Base-by-base conservation (phyloP, 2,113 vertebrate genomes). In the Heliornis fulica region DNA sequence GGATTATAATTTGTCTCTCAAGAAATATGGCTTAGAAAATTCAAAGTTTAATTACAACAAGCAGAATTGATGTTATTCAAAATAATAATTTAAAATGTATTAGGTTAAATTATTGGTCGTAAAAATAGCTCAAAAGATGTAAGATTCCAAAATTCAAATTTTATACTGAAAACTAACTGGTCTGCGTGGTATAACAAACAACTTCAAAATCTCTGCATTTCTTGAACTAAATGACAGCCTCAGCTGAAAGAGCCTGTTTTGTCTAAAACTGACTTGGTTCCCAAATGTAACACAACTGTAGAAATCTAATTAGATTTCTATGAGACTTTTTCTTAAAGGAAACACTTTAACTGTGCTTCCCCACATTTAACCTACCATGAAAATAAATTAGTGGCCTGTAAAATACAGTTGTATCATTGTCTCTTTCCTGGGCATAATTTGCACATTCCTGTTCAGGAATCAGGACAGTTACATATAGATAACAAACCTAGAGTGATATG, bases 331-430 rank as follows among this genome's bases (percentile, higher is more conserved):
- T 88, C 75, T 57, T 85, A 80, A 63, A 83, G 72, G 86, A 96
- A 92, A 53, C 45, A 71, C 20, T 96, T 92, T 60, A 93, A 9
- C 74, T 66, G 81, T 84, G 79, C 65, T 95, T 65, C 61, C 20
- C 85, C 87, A 65, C 18, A 25, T 90, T 95, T 94, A 92, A 91
- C 76, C 59, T 78, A 92, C 91, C 56, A 1, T 95, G 87, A 94
- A 96, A 96, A 94, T 79, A 96, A 94, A 92, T 93, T 64, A 96
- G 45, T 64, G 95, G 85, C 29, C 61, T 89, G 53, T 51, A 76
- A 84, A 93, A 91, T 89, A 83, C 60, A 88, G 48, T 87, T 76
- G 84, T 89, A 75, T 90, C 70, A 78, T 81, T 89, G 43, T 93
- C 51, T 93, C 54, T 72, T 82, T 89, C 29, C 60, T 88, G 29